phyloP scores from a whole-genome alignment of 1,140 invertebrate genomes.

The Camponotus floridanus region DNA sequence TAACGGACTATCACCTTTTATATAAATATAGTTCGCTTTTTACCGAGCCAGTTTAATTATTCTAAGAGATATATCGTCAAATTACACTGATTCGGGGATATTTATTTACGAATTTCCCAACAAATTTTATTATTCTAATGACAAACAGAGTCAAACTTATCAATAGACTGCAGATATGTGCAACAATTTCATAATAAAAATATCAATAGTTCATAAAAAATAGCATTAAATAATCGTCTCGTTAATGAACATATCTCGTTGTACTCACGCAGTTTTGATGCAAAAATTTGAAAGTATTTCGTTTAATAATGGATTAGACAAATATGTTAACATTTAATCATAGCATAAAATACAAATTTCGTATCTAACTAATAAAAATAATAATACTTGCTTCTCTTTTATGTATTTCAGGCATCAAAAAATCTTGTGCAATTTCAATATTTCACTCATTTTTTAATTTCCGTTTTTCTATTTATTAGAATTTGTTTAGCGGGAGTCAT shows the following conservation, averaged over 20 bases:
- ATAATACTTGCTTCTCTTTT: neutral
- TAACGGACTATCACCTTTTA: slow-evolving; percentile 23
- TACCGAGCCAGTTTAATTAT: slow-evolving; percentile 30
- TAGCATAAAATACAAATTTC: slow-evolving; percentile 23
- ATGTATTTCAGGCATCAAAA: slow-evolving; percentile 35
- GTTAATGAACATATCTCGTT: slow-evolving; percentile 23
- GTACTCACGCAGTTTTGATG: slow-evolving; percentile 1
- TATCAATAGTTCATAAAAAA: slow-evolving; percentile 26
- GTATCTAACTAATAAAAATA: slow-evolving; percentile 31
- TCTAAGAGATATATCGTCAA: slow-evolving; percentile 52
- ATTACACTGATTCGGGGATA: slow-evolving; percentile 12
- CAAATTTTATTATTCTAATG: neutral
- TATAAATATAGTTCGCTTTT: slow-evolving; percentile 29
- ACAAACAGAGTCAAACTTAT: slow-evolving; percentile 15
- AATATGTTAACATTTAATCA: slow-evolving; percentile 22
- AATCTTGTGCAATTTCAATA: slow-evolving; percentile 51
- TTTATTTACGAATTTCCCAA: slow-evolving; percentile 10
- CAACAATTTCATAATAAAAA: slow-evolving; percentile 34
- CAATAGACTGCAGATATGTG: slow-evolving; percentile 33
- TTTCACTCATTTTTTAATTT: slow-evolving; percentile 59
- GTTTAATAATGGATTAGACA: slow-evolving; percentile 14
- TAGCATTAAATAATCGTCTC: slow-evolving; percentile 9
- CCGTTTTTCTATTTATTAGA: slow-evolving; percentile 77
- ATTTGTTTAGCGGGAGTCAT: slow-evolving; percentile 81
- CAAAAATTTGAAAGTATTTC: neutral